phyloP scores from a whole-genome alignment of 2,113 vertebrate species.

The Polyodon spathula region DNA sequence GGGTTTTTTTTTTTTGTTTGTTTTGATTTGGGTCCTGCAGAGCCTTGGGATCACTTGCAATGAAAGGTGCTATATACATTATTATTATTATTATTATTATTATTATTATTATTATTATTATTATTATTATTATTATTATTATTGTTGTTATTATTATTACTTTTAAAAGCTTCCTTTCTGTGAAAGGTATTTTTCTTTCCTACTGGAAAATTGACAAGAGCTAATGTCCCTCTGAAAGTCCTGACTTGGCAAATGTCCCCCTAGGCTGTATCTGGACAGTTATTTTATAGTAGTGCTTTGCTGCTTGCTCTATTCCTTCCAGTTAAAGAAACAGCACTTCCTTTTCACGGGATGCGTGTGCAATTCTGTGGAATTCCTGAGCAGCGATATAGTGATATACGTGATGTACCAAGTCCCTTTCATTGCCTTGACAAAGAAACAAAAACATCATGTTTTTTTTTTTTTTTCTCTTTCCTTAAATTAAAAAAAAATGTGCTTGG shows the following conservation, averaged over 20 bases:
- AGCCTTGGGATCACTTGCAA: too few relatives aligned
- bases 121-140: too few relatives aligned
- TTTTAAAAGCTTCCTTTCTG: neutral
- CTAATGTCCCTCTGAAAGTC: neutral
- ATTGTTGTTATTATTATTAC: neutral
- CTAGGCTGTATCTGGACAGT: constrained; percentile 1
- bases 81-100: too few relatives aligned
- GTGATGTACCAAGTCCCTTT: neutral
- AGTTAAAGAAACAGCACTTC: neutral
- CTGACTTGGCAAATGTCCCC: constrained; percentile 4
- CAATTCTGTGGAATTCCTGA: neutral
- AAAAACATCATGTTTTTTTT: neutral
- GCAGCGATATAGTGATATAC: neutral
- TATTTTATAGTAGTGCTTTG: neutral
- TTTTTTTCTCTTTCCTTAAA: neutral
- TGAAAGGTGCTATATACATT: too few relatives aligned
- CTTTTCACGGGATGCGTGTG: too few relatives aligned
- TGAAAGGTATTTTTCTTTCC: neutral
- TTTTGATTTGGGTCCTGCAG: too few relatives aligned
- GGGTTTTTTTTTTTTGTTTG: too few relatives aligned
- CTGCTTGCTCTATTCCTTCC: constrained; percentile 4
- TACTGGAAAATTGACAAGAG: constrained; percentile 7
- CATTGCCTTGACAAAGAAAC: neutral
- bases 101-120: too few relatives aligned
- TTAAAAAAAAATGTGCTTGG: constrained; percentile 6